Base-by-base conservation (phyloP, 1,140 invertebrate genomes). In the Drosophila leontia region DNA sequence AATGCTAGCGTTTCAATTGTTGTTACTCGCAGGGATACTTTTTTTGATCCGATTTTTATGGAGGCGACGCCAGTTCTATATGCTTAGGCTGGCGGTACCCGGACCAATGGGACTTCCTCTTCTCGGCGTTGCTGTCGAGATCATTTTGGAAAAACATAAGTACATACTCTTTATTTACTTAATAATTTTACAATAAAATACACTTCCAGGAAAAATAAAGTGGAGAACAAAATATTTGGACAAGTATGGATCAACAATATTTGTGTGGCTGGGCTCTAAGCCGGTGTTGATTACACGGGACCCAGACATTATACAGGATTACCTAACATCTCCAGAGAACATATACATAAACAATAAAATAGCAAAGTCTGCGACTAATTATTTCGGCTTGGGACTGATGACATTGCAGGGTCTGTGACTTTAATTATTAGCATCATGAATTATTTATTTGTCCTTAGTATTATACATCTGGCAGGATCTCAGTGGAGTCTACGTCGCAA, bases 31-130 rank as follows among this genome's bases (percentile, higher is more conserved):
- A 15, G 59, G 42, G 37, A 7, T 15, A 34, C n/a, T 74, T 19
- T 15, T 68, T n/a, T 84, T 65, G 69, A 51, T 90, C 7, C 71
- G 63, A 51, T 64, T 78, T 56, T 9, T 92, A 7, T 91, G 88
- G 91, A 78, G 57, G 26, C 78, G 88, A 3, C 68, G 91, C 12
- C 74, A 57, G 55, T 50, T 78, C 15, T 91, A 92, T 55, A 34
- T 55, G 12, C 50, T 91, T 17, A 79, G 78, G 42, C 19, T 75
- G 1, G 70, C 77, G 39, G 9, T 92, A 7, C 79, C 80, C 1
- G 91, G 88, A 17, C 78, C 86, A 7, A n/a, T 59, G 1, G 78
- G 88, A n/a, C 74, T 75, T 50, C 91, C 91, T 1, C 34, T 91
- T 3, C 13, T 92, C 7, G 91, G 91, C 9, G 70, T 58, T 19